Percentiles rank a stretch among this genome's conserved stretches.
Conservation (phyloP, 2,888 invertebrate genomes). For the Calameuta filiformis region DNA sequence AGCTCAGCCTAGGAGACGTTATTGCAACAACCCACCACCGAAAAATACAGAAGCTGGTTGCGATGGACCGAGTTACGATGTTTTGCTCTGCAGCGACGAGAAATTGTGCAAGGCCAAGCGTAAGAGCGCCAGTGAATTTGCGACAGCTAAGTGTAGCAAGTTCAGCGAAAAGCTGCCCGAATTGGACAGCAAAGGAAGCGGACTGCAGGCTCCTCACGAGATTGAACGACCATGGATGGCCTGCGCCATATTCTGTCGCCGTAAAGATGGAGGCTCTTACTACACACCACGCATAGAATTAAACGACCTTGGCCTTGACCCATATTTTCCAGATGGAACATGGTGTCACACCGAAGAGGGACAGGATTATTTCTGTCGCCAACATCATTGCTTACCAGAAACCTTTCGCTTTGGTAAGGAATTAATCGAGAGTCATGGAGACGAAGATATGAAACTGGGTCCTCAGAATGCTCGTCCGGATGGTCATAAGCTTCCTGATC, state of each 20-base stretch:
- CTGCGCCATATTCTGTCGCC: constrained; percentile 81
- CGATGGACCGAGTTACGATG: constrained; percentile 73
- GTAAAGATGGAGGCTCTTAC: constrained; percentile 74
- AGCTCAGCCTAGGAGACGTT: constrained; percentile 70
- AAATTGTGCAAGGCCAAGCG: constrained; percentile 72
- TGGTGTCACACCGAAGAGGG: constrained; percentile 79
- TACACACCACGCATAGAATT: constrained; percentile 82
- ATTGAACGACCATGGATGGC: constrained; percentile 81
- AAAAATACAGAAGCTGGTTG: constrained; percentile 71
- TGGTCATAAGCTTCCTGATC: constrained; percentile 65
- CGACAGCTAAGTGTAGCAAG: constrained; percentile 73
- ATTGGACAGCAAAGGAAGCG: constrained; percentile 75
- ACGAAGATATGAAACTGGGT: constrained; percentile 70
- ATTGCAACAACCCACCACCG: constrained; percentile 68
- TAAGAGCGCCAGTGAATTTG: constrained; percentile 69
- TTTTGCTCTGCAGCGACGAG: constrained; percentile 75
- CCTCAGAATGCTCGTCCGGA: constrained; percentile 74
- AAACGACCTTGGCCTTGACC: constrained; percentile 78
- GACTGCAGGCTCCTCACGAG: constrained; percentile 81
- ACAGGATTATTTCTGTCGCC: constrained; percentile 77
- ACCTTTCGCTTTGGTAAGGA: constrained; percentile 49
- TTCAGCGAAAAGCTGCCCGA: constrained; percentile 73
- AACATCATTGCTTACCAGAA: constrained; percentile 81
- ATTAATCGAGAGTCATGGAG: constrained; percentile 50
- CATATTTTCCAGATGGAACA: constrained; percentile 84